Conservation (phyloP, 2,888 invertebrate species). For the Drosophila niveifrons region DNA sequence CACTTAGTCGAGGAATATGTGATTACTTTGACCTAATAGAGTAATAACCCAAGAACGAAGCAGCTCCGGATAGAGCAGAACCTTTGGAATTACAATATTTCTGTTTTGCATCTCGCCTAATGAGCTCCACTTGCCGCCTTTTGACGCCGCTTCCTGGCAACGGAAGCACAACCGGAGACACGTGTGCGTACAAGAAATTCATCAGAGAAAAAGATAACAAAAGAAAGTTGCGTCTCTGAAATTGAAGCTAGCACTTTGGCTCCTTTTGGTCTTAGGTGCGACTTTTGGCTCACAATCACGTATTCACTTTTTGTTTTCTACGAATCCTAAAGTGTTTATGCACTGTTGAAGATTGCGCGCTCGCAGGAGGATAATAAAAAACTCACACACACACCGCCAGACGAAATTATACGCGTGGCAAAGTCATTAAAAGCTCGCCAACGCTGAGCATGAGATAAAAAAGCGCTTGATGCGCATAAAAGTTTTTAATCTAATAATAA, state of each 20-base stretch:
- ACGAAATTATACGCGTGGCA: slow-evolving; percentile 22
- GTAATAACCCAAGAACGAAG: slow-evolving; percentile 54
- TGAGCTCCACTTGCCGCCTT: slow-evolving; percentile 48
- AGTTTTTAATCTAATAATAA: slow-evolving; percentile 71
- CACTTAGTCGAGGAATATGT: slow-evolving; percentile 28
- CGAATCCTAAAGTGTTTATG: slow-evolving; percentile 25
- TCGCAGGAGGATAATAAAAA: slow-evolving; percentile 20
- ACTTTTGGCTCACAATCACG: slow-evolving; percentile 7
- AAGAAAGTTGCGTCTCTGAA: slow-evolving; percentile 29
- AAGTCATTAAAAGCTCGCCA: slow-evolving; percentile 46
- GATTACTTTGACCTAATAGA: slow-evolving; percentile 63
- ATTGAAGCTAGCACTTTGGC: slow-evolving; percentile 10
- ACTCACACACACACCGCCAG: slow-evolving; percentile 2
- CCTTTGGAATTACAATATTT: slow-evolving; percentile 36
- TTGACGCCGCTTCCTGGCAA: slow-evolving; percentile 57
- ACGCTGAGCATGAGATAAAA: slow-evolving; percentile 30
- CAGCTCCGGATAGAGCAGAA: slow-evolving; percentile 19
- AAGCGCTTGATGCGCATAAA: slow-evolving; percentile 38
- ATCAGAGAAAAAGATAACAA: slow-evolving; percentile 48
- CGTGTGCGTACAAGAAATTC: slow-evolving; percentile 60
- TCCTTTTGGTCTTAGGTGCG: background rate
- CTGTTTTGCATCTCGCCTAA: slow-evolving; percentile 59
- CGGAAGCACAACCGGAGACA: slow-evolving; percentile 62
- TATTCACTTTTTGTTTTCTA: slow-evolving; percentile 5
- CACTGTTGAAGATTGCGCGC: background rate